phyloP scores from a whole-genome alignment of 2,113 vertebrate species.

The Edolisoma coerulescens region DNA sequence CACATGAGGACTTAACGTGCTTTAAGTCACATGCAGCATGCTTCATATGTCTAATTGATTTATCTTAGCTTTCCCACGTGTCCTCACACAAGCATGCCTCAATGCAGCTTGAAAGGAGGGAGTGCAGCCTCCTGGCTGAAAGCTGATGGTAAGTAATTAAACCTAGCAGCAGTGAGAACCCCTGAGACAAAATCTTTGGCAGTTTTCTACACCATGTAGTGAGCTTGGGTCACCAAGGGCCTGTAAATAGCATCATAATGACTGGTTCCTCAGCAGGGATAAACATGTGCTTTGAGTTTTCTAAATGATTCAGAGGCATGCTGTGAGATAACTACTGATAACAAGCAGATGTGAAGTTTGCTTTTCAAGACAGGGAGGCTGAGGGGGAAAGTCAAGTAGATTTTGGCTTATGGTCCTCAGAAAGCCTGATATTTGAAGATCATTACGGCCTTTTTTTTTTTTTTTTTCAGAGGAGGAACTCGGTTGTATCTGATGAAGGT shows the following conservation, averaged over 20 bases:
- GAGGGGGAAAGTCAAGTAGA: conserved; percentile 10
- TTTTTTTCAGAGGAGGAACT: background rate
- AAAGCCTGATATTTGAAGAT: background rate
- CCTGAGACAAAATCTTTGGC: conserved; percentile 47
- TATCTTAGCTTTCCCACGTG: conserved; percentile 30
- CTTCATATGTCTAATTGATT: conserved; percentile 51
- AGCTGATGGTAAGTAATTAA: conserved; percentile 48
- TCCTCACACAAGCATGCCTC: background rate
- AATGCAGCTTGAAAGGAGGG: background rate
- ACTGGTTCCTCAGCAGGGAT: conserved; percentile 69
- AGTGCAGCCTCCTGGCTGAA: background rate
- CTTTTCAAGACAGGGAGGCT: conserved; percentile 59
- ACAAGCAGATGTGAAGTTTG: conserved; percentile 78
- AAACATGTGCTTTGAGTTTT: conserved; percentile 85
- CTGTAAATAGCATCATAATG: conserved; percentile 74
- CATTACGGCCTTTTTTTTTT: background rate
- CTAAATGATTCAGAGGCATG: conserved; percentile 71
- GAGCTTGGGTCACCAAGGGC: conserved; percentile 62
- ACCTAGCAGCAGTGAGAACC: conserved; percentile 12
- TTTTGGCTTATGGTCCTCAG: conserved; percentile 34
- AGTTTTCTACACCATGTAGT: conserved; percentile 17
- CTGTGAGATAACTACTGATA: conserved; percentile 79
- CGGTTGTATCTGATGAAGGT: background rate
- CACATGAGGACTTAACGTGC: conserved; percentile 11
- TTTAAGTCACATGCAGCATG: background rate